Conservation (phyloP, 1,140 invertebrate genomes). For the Wasmannia auropunctata region DNA sequence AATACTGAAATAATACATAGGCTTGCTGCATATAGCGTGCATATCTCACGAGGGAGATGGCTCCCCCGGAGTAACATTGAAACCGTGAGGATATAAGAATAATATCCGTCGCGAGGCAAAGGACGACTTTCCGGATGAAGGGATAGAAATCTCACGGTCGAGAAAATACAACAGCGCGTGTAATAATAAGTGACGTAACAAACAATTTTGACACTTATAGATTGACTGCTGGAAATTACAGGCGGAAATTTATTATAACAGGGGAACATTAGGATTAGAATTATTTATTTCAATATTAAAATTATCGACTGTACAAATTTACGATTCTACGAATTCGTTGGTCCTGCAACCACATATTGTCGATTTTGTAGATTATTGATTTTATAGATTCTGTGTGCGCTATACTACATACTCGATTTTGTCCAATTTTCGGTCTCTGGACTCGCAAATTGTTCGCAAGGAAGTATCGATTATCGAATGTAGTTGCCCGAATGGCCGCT, state of each 20-base stretch:
- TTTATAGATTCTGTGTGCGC: neutral
- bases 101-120: slow-evolving; percentile 27
- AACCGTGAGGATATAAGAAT: slow-evolving; percentile 52
- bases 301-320: neutral
- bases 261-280: neutral
- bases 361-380: neutral
- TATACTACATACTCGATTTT: neutral
- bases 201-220: slow-evolving; percentile 16
- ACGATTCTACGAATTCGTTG: neutral
- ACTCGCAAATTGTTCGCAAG: neutral
- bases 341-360: neutral
- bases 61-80: slow-evolving; percentile 46
- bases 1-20: slow-evolving; percentile 57
- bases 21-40: slow-evolving; percentile 56
- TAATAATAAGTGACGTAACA: slow-evolving; percentile 27
- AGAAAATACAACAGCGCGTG: neutral
- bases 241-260: neutral
- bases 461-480: neutral
- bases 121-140: neutral
- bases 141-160: slow-evolving; percentile 25
- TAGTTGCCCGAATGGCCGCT: neutral
- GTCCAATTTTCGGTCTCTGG: neutral
- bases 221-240: neutral
- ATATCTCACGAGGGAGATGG: slow-evolving; percentile 7
- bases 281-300: neutral